Percentiles rank a stretch among this genome's conserved stretches.
Evolutionary conservation across 2,888 invertebrate species (phyloP).

Genomic region (Drosophila lutescens): DNA sequence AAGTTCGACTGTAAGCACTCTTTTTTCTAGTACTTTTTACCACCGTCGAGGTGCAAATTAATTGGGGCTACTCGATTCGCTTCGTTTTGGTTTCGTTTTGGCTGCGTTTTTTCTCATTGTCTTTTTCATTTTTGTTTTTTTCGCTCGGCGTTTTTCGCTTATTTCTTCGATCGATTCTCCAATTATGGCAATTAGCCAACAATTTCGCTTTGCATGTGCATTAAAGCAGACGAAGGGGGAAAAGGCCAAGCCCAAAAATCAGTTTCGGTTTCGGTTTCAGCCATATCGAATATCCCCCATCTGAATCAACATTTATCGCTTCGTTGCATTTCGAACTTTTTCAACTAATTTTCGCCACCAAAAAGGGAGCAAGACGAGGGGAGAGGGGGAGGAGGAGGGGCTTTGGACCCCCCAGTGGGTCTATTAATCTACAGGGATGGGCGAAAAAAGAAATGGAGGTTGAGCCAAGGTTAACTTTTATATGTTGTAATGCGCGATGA

Average conservation of each 20-base stretch:
- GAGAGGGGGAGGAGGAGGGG: not conserved
- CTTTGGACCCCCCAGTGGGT: slow-evolving; percentile 12
- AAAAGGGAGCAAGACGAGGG: slow-evolving; percentile 1
- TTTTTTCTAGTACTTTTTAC: not conserved
- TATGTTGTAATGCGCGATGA: slow-evolving; percentile 1
- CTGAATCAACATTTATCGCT: slow-evolving; percentile 27
- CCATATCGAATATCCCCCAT: slow-evolving; percentile 2
- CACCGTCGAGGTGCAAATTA: slow-evolving; percentile 62
- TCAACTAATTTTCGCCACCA: slow-evolving; percentile 30
- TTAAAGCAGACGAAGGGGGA: slow-evolving; percentile 1
- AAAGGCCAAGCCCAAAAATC: slow-evolving; percentile 10
- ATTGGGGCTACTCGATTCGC: slow-evolving; percentile 60
- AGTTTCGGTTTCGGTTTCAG: slow-evolving; percentile 20
- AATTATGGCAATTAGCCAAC: slow-evolving; percentile 77
- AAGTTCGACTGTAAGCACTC: not conserved
- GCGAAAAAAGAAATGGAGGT: slow-evolving; percentile 15
- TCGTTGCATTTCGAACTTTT: slow-evolving; percentile 33
- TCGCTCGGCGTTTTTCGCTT: slow-evolving; percentile 33
- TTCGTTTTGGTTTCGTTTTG: slow-evolving; percentile 24
- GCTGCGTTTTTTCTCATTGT: slow-evolving; percentile 20
- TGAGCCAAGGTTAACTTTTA: slow-evolving; percentile 4
- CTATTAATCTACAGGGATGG: slow-evolving; percentile 22
- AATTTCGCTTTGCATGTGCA: slow-evolving; percentile 52
- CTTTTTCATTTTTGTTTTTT: slow-evolving; percentile 20
- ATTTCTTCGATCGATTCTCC: slow-evolving; percentile 46